Conservation (phyloP, 2,113 vertebrate species). For the Mirza zaza region DNA sequence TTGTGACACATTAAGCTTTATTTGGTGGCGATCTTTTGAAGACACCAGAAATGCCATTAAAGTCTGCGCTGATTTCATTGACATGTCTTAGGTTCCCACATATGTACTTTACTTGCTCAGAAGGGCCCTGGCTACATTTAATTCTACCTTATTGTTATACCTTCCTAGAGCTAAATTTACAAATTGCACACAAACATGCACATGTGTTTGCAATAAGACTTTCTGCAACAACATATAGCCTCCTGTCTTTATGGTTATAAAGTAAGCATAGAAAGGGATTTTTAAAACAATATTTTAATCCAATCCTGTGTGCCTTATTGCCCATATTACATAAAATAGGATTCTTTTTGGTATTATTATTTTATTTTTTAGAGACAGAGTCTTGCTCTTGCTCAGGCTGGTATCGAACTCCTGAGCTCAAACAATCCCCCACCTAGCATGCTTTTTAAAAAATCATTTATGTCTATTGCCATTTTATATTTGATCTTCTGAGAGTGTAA, state of each 20-base stretch:
- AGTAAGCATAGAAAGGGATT: background rate
- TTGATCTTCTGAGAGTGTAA: constrained; percentile 50
- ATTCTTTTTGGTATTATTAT: background rate
- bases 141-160: background rate
- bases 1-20: constrained; percentile 24
- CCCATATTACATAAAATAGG: background rate
- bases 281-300: constrained; percentile 5
- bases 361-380: too few relatives aligned
- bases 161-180: constrained; percentile 44
- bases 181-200: background rate
- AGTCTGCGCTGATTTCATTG: constrained; percentile 1
- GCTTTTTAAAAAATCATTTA: background rate
- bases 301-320: background rate
- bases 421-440: background rate
- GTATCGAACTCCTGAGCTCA: too few relatives aligned
- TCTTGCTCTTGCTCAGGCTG: too few relatives aligned
- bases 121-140: background rate
- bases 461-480: constrained; percentile 34
- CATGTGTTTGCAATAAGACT: background rate
- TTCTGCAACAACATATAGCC: background rate
- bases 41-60: constrained; percentile 11
- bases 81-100: background rate
- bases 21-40: constrained; percentile 29
- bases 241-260: constrained; percentile 20
- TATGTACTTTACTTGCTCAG: background rate